Evolutionary conservation across 2,797 vertebrate genomes (phyloP).

Genomic region (Perodicticus potto): DNA sequence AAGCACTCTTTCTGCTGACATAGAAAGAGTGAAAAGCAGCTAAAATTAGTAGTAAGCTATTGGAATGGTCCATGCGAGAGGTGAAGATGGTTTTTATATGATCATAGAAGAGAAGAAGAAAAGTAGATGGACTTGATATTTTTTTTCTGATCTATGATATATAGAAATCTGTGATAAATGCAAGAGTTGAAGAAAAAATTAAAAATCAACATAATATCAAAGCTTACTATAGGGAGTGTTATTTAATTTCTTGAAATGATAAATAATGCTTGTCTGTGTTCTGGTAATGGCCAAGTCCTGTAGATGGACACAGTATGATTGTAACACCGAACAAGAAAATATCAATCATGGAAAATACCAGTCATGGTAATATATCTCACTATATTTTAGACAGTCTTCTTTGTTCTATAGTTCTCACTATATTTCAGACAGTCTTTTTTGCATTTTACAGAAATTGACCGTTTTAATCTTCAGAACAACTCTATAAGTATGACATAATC

Average conservation of each 20-base stretch:
- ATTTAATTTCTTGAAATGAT: background rate
- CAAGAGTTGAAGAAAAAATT: background rate
- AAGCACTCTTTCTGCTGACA: background rate
- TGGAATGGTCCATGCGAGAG: fast-evolving
- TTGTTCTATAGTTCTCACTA: too few species aligned
- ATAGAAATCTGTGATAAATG: background rate
- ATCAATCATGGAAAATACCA: background rate
- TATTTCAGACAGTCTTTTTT: background rate
- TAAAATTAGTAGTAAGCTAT: background rate
- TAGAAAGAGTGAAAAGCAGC: background rate
- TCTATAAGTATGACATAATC: background rate
- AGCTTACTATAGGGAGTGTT: background rate
- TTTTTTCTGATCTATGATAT: background rate
- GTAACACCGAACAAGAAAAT: background rate
- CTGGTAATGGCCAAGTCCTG: background rate
- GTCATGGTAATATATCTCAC: background rate
- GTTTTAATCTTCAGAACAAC: background rate
- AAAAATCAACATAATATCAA: background rate
- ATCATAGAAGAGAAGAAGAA: background rate
- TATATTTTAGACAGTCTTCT: background rate
- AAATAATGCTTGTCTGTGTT: background rate
- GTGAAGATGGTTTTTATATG: fast-evolving
- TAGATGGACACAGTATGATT: fast-evolving
- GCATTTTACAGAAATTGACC: background rate
- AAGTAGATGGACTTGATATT: background rate